These are phyloP conservation scores for Neoarius graeffei DNA, from an alignment of 2,113 vertebrate genomes.

Conservation along the genomic window DNA sequence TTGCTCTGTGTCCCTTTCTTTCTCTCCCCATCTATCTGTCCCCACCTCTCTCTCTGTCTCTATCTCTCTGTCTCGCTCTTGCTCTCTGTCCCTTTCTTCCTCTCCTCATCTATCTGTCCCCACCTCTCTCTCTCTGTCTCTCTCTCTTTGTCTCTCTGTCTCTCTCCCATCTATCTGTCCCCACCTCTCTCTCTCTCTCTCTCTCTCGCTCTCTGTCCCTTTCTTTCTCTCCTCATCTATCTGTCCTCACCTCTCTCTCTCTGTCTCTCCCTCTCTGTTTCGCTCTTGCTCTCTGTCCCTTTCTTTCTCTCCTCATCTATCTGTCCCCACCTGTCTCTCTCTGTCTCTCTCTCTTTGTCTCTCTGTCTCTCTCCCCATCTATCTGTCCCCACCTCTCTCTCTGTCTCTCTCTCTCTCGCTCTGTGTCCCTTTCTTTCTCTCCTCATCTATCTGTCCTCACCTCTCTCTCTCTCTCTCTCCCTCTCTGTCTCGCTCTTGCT, in stretches of 20 bases:
- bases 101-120: not conserved
- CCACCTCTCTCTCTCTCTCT: not conserved
- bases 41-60: too few relatives aligned
- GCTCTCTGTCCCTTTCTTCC: not conserved
- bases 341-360: not conserved
- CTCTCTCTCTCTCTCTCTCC: not conserved
- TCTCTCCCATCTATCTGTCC: not conserved
- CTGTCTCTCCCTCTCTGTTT: not conserved
- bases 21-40: too few relatives aligned
- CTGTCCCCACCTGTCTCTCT: not conserved
- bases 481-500: not conserved
- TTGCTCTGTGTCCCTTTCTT: too few relatives aligned
- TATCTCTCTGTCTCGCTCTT: not conserved
- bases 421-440: not conserved
- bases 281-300: not conserved
- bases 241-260: not conserved
- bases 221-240: not conserved
- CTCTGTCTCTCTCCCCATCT: not conserved
- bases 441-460: not conserved
- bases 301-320: not conserved
- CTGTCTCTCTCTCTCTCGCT: not conserved
- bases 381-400: not conserved
- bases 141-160: too few relatives aligned
- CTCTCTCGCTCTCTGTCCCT: not conserved
- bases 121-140: too few relatives aligned